Base-by-base conservation (phyloP, 1,140 invertebrate genomes). In the Drosophila pachea region DNA sequence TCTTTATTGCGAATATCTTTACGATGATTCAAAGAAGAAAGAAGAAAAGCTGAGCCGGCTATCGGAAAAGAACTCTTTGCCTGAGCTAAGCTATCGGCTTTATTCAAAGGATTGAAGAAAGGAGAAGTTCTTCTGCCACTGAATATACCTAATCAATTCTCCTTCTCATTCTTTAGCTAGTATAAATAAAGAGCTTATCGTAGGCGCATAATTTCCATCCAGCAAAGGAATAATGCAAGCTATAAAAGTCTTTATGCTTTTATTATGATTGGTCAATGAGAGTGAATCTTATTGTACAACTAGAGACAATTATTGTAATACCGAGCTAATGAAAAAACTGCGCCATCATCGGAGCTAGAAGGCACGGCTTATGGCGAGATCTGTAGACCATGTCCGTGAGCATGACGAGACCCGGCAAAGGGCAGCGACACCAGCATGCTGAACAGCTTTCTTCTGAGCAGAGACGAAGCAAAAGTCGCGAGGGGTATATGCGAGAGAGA, bases 361-460 rank as follows among this genome's bases (percentile, higher is more conserved):
- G 33, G 22, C 8, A n/a, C 11, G 12, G 33, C 33, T 66, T 70
- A 45, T 58, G 54, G 68, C 22, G 68, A 70, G 33, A 70, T 48
- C 49, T 70, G 64, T n/a, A 79, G 71, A 67, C 78, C 78, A 16
- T 83, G 73, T n/a, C 74, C 71, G 60, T 74, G 42, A 5, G 35
- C 32, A 42, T 50, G 68, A 73, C 60, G 73, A 65, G 61, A 53
- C 50, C 60, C 52, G 22, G 68, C 53, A 74, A 76, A 74, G 67
- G 74, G 74, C 71, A 86, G 72, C 22, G 82, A 79, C 64, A 76
- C 69, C 52, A 88, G 63, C 79, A 87, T 84, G 68, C 77, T 72
- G 50, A 84, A 78, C 43, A 88, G 76, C 43, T 84, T 76, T 64
- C 78, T 82, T 74, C 87, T 88, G 40, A 12, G 8, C 7, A 35